Evolutionary conservation across 2,113 vertebrate genomes (phyloP).

Genomic region (Phalacrocorax brasilianus): DNA sequence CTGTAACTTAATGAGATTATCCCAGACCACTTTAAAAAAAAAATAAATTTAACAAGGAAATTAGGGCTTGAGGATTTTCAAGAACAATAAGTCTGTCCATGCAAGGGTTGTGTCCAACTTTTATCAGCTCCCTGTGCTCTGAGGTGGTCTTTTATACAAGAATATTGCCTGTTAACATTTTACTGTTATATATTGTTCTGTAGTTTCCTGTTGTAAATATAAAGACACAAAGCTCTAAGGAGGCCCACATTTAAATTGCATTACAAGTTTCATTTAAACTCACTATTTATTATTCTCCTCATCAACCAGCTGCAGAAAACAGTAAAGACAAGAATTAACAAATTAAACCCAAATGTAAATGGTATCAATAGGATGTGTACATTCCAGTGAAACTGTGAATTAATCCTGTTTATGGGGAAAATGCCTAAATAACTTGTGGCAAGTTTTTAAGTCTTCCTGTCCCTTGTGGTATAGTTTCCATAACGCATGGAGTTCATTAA

Average conservation of each 20-base stretch:
- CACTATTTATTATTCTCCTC: not conserved
- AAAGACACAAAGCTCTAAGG: not conserved
- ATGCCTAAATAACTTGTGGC: slow-evolving; percentile 17
- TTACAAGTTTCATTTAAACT: not conserved
- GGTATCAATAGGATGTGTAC: not conserved
- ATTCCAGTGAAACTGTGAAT: slow-evolving; percentile 9
- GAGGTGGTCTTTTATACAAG: not conserved
- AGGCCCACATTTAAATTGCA: not conserved
- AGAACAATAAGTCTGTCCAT: not conserved
- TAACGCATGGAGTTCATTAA: slow-evolving; percentile 27
- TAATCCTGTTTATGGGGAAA: slow-evolving; percentile 35
- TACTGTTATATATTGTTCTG: not conserved
- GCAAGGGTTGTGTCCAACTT: not conserved
- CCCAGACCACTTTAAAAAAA: not conserved
- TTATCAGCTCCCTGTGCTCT: not conserved
- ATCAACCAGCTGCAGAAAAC: not conserved
- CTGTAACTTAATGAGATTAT: not conserved
- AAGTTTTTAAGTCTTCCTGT: slow-evolving; percentile 47
- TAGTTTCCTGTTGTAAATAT: not conserved
- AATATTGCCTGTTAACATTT: not conserved
- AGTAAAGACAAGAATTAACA: not conserved
- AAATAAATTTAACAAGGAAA: not conserved
- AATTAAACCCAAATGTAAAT: slow-evolving; percentile 7
- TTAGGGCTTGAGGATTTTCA: not conserved
- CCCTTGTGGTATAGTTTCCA: slow-evolving; percentile 13